phyloP scores from a whole-genome alignment of 2,797 vertebrate genomes.

The Telmatherina bonti region DNA sequence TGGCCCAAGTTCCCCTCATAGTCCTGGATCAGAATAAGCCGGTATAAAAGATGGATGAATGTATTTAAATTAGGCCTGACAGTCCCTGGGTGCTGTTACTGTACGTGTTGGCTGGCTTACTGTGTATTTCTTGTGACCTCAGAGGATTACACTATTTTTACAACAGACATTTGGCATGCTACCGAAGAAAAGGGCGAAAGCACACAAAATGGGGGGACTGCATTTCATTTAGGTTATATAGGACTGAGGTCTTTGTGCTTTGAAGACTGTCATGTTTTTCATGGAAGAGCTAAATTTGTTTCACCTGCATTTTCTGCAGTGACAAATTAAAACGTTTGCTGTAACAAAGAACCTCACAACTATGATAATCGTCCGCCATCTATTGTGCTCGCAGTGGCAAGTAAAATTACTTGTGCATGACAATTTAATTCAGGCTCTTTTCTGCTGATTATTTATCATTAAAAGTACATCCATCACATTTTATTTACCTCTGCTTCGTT shows the following conservation, averaged over 20 bases:
- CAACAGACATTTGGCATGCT: constrained; percentile 11
- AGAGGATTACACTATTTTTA: constrained; percentile 16
- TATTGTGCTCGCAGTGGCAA: not conserved
- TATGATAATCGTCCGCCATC: not conserved
- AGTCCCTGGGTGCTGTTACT: constrained; percentile 9
- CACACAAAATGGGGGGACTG: not conserved
- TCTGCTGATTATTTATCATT: not conserved
- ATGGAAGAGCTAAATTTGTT: constrained; percentile 10
- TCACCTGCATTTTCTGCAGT: not conserved
- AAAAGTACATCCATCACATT: accelerated
- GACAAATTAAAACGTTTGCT: constrained; percentile 1
- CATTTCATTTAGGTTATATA: constrained; percentile 15
- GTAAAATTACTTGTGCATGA: not conserved
- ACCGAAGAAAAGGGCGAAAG: constrained; percentile 16
- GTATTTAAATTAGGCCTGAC: constrained; percentile 19
- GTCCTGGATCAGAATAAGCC: not conserved
- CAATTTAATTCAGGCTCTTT: not conserved
- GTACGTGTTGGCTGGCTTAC: not conserved
- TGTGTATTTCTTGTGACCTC: constrained; percentile 7
- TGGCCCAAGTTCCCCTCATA: not conserved
- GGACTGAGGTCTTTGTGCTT: constrained; percentile 2
- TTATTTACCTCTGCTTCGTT: not conserved
- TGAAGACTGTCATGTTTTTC: constrained; percentile 9
- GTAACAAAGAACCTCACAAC: not conserved
- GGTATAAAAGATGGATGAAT: not conserved